These are phyloP conservation scores for Actinernus sp. DNA, from an alignment of 92 coral and sea anemone species.

Conservation along the genomic window DNA sequence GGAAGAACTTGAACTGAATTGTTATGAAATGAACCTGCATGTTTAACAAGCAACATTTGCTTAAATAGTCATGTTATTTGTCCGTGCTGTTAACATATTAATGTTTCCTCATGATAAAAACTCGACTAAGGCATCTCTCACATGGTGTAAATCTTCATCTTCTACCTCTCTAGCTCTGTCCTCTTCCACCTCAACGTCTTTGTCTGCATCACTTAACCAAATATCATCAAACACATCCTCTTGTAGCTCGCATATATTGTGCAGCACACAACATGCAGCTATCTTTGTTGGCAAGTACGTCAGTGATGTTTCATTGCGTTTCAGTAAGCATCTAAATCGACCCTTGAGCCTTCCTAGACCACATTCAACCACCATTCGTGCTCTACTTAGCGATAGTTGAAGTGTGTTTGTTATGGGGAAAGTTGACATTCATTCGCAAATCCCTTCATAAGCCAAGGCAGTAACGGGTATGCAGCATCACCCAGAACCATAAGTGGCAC, in stretches of 20 bases:
- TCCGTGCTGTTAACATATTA: no score
- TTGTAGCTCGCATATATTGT: conserved; percentile 32
- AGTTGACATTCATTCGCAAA: conserved; percentile 26
- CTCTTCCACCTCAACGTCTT: no score
- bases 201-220: conserved; percentile 3
- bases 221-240: conserved; percentile 12
- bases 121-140: no score
- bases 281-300: conserved; percentile 25
- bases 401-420: conserved; percentile 10
- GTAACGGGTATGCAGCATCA: conserved; percentile 38
- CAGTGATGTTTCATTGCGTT: conserved; percentile 19
- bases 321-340: no score
- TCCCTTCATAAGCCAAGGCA: conserved; percentile 46
- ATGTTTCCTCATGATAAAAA: no score
- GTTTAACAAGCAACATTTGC: no score
- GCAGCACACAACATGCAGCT: conserved; percentile 47
- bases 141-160: no score
- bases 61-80: no score
- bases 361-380: conserved; percentile 35
- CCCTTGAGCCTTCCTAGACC: conserved; percentile 37
- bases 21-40: no score
- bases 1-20: no score
- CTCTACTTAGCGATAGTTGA: conserved; percentile 34
- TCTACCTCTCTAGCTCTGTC: no score
- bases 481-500: conserved; percentile 20